Evolutionary conservation across 2,113 vertebrate species (phyloP), one percentile per base, ranked within the genome.

Genomic region (Laticauda laticaudata): DNA sequence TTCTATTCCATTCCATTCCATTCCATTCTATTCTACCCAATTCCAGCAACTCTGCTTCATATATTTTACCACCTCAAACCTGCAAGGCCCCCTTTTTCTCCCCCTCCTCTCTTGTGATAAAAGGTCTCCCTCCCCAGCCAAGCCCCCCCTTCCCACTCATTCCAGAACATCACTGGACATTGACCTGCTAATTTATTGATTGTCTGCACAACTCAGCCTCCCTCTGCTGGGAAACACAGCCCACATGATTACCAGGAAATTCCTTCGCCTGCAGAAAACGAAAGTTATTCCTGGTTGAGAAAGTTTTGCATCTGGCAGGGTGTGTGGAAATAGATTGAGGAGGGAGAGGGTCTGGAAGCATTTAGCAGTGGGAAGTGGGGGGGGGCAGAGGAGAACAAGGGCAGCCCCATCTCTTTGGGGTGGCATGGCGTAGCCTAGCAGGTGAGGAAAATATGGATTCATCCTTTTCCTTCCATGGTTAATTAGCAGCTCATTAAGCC

Each of bases 401-500:
- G 61, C 10, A 24, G 39, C 3, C 26, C 39, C 21, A 24, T 24
- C 39, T 48, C 88, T 85, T 87, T 29, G 45, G 26, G 90, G 85
- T 7, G 4, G 59, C 18, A 8, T 56, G 54, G 64, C 61, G 6
- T 34, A 86, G 53, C n/a, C 53, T 29, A 90, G 56, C 92, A 93
- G 92, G 92, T 90, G 92, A 93, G 56, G 45, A n/a, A 34, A n/a
- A 29, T 10, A 21, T 29, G 45, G 26, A 90, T 51, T 5, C 34
- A 53, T 90, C 55, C 23, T 86, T 86, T 26, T 61, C 55, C 75
- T n/a, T 90, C 45, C 75, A 26, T 61, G 55, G 54, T 90, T 93
- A 93, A 93, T 93, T 93, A 93, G 92, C 88, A 34, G 92, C 88
- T 93, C 92, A 93, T 93, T 93, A 93, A 86, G 92, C 88, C 54